Evolutionary conservation across 2,888 invertebrate genomes (phyloP), one percentile per base, ranked within the genome.

Genomic region (Euphydryas editha): DNA sequence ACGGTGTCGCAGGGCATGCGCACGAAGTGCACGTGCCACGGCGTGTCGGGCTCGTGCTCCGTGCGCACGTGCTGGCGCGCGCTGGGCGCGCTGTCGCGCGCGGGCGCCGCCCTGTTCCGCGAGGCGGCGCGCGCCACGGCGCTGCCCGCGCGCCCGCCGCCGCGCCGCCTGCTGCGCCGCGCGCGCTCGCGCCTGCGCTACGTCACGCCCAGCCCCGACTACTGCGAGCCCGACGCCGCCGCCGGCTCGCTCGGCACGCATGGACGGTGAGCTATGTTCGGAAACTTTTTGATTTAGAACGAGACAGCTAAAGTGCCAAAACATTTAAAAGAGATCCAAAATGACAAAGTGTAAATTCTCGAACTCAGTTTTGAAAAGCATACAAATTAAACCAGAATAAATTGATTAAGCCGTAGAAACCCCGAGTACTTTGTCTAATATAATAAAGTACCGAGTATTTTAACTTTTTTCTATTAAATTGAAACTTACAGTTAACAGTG

Each of bases 51-150:
- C 0, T 96, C 97, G 59, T 97, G 97, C 84, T 96, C 95, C 74
- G 95, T 97, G 76, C 95, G 95, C 81, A 97, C 96, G 47, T 97
- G 97, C 82, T 97, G 97, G 96, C 94, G 95, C 75, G 94, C 96
- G 1, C 86, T 97, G 74, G 95, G 96, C 5, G 93, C 80, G 85
- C 95, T 81, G 90, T 94, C 84, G 85, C 94, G 78, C 88, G 94
- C 96, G 70, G 94, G 95, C 75, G 91, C 93, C 39, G 93, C 94
- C 73, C 84, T 89, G 67, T 87, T 87, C 47, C 81, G 77, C 49
- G 88, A 89, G 76, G 81, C 87, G 15, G 80, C 92, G 62, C 93
- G 87, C 72, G 90, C 90, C 62, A 87, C 87, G 70, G 86, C 85
- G 65, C 81, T 87, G 78, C 93, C 86, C 68, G 88, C 88, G 63